Percentiles rank a stretch among this genome's conserved stretches.
phyloP scores from a whole-genome alignment of 1,140 invertebrate species.

The Helicoverpa zea region DNA sequence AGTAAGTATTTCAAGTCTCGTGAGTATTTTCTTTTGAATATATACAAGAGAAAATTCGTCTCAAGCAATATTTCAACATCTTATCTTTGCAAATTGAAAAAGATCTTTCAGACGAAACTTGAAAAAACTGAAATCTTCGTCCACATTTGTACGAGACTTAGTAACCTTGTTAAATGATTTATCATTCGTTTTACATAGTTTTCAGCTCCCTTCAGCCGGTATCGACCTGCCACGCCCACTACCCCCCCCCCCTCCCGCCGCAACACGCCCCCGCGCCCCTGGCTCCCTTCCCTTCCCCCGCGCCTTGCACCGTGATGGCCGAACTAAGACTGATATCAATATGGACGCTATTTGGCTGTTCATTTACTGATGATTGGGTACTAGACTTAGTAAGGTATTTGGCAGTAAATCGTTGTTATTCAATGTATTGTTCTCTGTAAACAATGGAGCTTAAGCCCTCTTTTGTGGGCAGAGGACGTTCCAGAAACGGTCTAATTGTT shows the following conservation, averaged over 20 bases:
- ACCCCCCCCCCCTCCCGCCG: conserved; percentile 5
- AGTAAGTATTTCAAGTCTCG: no score
- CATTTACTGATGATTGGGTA: background rate
- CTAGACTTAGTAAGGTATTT: background rate
- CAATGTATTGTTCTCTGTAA: no score
- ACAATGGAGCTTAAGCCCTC: no score
- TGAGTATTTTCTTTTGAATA: no score
- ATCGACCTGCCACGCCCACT: conserved; percentile 55
- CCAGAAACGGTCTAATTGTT: no score
- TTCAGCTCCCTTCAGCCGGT: conserved; percentile 41
- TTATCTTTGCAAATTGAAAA: background rate
- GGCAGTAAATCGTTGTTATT: no score
- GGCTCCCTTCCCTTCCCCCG: background rate
- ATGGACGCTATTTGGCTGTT: background rate
- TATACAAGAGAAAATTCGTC: no score
- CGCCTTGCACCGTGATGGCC: conserved; percentile 25
- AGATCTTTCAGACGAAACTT: background rate
- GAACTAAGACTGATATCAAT: conserved; percentile 16
- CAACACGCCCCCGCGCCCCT: background rate
- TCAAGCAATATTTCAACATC: background rate
- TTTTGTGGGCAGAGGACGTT: no score
- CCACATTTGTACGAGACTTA: background rate
- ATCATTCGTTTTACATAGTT: conserved; percentile 40
- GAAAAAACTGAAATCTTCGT: background rate
- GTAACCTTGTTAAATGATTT: conserved; percentile 22